Evolutionary conservation across 2,113 vertebrate species (phyloP), one percentile per base, ranked within the genome.

Genomic region (Heteronetta atricapilla): DNA sequence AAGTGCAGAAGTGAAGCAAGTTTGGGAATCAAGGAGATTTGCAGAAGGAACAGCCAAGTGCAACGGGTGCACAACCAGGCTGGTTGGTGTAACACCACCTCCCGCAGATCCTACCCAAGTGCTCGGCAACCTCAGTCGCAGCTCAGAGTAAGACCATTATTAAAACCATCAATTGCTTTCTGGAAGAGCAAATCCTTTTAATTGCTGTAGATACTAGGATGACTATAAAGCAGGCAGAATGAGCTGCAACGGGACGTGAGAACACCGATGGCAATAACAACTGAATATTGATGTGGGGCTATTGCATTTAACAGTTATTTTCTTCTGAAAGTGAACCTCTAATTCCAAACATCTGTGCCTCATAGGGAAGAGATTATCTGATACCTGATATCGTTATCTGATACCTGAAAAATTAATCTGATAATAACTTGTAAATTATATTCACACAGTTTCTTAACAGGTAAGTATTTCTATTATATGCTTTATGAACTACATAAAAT

Each of bases 331-430:
- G 7, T 31, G 40, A 91, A 21, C 8, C 25, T 28, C 78, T 66
- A 33, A 72, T 62, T 58, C 48, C 58, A 75, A 91, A 90, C 6
- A 34, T 58, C 77, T 79, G 48, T 19, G 62, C 58, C 53, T 60
- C 53, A 69, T 3, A 86, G 40, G 33, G 55, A 28, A 46, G 53
- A 66, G 31, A 68, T 84, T 81, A 84, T 42, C 59, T 89, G 77
- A 59, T 33, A 85, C 20, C 19, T 4, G 2, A 56, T 36, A 72
- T 48, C 0, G 2, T 86, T 88, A 93, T 82, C 80, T 48, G 82
- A 94, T 76, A 88, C 23, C 56, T 79, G 67, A 87, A 93, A 93
- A 93, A 86, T 40, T 75, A 75, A 87, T 68, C 66, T 50, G 70
- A 50, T 73, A 67, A 63, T 52, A 53, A 63, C 31, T 76, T 90